Percentiles rank a stretch among this genome's conserved stretches.
These are phyloP conservation scores for Rosalia funebris DNA, from an alignment of 2,888 invertebrate species.

Conservation along the genomic window DNA sequence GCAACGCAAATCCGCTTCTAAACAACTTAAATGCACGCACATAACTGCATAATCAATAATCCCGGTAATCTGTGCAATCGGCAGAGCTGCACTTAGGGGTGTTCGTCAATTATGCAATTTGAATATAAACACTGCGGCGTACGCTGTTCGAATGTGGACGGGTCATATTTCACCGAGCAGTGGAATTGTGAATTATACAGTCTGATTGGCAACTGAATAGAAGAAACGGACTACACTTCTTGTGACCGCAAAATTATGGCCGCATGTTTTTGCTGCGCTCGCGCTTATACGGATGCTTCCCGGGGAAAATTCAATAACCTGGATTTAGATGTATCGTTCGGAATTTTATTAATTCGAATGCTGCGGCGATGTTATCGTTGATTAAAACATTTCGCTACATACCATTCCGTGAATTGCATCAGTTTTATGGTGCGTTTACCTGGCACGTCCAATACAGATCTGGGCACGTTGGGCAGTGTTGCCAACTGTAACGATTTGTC, in stretches of 20 bases:
- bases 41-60: slow-evolving; percentile 16
- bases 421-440: too few species aligned
- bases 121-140: slow-evolving; percentile 17
- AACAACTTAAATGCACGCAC: slow-evolving; percentile 21
- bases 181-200: slow-evolving; percentile 18
- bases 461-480: too few species aligned
- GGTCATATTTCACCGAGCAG: slow-evolving; percentile 12
- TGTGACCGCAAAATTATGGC: slow-evolving; percentile 16
- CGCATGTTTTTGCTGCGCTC: slow-evolving; percentile 4
- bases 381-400: too few species aligned
- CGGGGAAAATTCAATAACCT: background rate
- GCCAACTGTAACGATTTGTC: too few species aligned
- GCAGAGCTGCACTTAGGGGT: slow-evolving; percentile 12
- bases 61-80: slow-evolving; percentile 16
- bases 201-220: slow-evolving; percentile 23
- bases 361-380: too few species aligned
- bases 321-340: background rate
- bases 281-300: slow-evolving; percentile 9
- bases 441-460: too few species aligned
- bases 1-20: slow-evolving; percentile 14
- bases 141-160: background rate
- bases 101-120: slow-evolving; percentile 23
- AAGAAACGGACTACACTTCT: slow-evolving; percentile 22
- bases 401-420: too few species aligned
- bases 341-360: too few species aligned